Evolutionary conservation across 2,113 vertebrate genomes (phyloP), one percentile per base, ranked within the genome.

Genomic region (Amblyornis subalaris): DNA sequence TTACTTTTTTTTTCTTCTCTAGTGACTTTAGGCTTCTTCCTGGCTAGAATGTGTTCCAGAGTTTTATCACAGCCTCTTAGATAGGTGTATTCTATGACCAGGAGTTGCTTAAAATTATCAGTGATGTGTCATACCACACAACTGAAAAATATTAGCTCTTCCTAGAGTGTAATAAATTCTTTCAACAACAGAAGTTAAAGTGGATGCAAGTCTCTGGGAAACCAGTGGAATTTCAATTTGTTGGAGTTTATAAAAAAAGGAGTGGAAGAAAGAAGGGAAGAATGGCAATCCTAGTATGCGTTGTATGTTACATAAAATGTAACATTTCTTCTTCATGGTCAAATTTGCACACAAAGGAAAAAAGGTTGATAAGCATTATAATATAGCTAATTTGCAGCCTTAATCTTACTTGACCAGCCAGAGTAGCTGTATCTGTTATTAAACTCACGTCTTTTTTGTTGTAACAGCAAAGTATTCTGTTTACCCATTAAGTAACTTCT

Each of bases 101-200:
- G 17, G 20, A 54, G 21, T 7, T 88, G 45, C 44, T 90, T 85
- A 38, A 24, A 84, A 44, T 84, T 73, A n/a, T 16, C 36, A 42
- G 0, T 29, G 67, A 19, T 22, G 11, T 53, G 51, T 26, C 13
- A 14, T 51, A 38, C 31, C 44, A 67, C 1, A 5, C 9, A 35
- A 20, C 4, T 70, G 54, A 64, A 72, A 82, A 69, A 50, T 38
- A 58, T 3, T 60, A 47, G 15, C 13, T 47, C 26, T 82, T 72
- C 45, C n/a, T n/a, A 24, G 17, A 5, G 2, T 47, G 51, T 47
- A 75, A 23, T 66, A 36, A 38, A 62, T 57, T 74, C 8, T 55
- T 70, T 16, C 38, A 23, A 38, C 15, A 21, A 18, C 5, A 10
- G 47, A 28, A 71, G 14, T 69, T 33, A 10, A 64, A 57, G 38